These are phyloP conservation scores for Agrotis segetum DNA, from an alignment of 2,888 invertebrate genomes.

Conservation along the genomic window DNA sequence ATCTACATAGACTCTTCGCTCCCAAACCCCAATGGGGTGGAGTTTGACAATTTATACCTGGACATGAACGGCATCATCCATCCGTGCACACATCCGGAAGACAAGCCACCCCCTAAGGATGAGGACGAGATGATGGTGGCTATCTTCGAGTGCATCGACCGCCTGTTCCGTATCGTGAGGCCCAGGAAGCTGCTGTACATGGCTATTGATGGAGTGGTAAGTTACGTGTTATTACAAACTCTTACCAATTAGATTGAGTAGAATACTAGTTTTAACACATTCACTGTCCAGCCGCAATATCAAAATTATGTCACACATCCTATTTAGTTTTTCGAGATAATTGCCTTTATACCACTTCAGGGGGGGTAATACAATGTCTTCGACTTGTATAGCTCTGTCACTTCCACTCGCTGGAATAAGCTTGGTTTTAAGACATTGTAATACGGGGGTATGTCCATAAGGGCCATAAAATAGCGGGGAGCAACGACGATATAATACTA, in stretches of 20 bases:
- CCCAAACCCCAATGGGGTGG: constrained; percentile 98
- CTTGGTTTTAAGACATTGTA: too few species aligned
- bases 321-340: too few species aligned
- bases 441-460: too few species aligned
- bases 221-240: neutral
- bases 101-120: constrained; percentile 98
- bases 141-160: constrained; percentile 99
- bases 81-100: constrained; percentile 99
- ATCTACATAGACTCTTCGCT: constrained; percentile 95
- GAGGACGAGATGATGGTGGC: constrained; percentile 99
- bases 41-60: constrained; percentile 99
- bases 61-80: constrained; percentile 99
- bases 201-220: constrained; percentile 99
- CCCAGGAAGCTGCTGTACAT: constrained; percentile 98
- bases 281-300: too few species aligned
- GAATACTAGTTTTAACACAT: too few species aligned
- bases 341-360: too few species aligned
- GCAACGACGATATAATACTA: too few species aligned
- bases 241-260: neutral
- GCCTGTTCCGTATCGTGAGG: constrained; percentile 97
- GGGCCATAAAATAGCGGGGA: too few species aligned
- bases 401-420: too few species aligned
- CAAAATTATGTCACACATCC: too few species aligned
- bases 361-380: too few species aligned
- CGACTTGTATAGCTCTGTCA: too few species aligned